Base-by-base conservation (phyloP, 2,797 vertebrate genomes). In the Cossypha dichroa region DNA sequence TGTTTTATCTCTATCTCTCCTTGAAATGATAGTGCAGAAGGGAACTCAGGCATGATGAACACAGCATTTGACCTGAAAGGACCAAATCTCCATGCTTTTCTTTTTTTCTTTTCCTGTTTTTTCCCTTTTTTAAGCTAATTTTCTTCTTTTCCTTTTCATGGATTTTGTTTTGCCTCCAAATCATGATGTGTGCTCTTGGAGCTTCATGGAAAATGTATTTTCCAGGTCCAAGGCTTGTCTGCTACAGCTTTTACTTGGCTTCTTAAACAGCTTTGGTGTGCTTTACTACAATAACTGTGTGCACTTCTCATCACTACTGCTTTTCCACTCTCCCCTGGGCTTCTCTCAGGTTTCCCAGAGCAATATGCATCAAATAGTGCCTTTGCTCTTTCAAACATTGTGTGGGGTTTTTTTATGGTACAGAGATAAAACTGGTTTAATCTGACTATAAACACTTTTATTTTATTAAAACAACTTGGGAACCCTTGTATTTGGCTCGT, bases 61-160 rank as follows among this genome's bases (percentile, higher is more conserved):
- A 33, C 3, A 66, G 5, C 14, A 51, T 63, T 93, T 83, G 48
- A 74, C 60, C 59, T 1, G 0, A 93, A 91, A 68, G 18, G 46
- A 84, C 10, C 14, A 48, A 55, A 91, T 98, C 97, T 95, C 98
- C 97, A 20, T 98, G 98, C 94, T 59, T 54, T 99, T 94, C 97
- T 92, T 15, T 15, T 18, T 23, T 26, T 51, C 95, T 80, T 7
- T 94, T 43, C 15, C 26, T 99, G 94, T 25, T 19, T 99, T 95
- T 28, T 25, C 23, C 23, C 25, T 51, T 31, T 22, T 90, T 98
- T 92, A 6, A 97, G 97, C 43, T 97, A 85, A 81, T 98, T 96
- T 58, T 96, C 93, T 69, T 97, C 73, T 10, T 96, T 88, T 77
- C 66, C 73, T 10, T 96, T 88, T 77, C 66, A 38, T 34, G 48